A percentile compares a stretch with the other conserved stretches of the same genome.
Conservation (phyloP, 2,888 invertebrate genomes). For the Anagyrus pseudococci region DNA sequence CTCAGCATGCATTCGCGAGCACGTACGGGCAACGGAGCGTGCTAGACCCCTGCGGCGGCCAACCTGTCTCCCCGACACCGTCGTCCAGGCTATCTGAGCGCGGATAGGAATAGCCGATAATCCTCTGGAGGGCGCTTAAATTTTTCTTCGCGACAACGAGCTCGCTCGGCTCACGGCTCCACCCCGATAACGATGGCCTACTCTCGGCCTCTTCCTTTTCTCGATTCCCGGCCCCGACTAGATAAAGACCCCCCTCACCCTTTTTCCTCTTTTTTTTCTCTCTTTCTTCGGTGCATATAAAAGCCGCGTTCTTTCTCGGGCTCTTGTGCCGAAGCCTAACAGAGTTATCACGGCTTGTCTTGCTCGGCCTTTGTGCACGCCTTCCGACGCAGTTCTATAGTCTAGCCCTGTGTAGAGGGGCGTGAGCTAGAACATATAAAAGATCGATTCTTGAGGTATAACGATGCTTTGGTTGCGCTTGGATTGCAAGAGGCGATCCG, state of each 20-base stretch:
- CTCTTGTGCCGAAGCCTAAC: conserved; percentile 4
- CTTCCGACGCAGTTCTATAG: background rate
- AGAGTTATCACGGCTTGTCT: conserved; percentile 25
- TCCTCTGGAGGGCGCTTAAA: conserved; percentile 33
- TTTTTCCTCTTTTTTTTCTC: background rate
- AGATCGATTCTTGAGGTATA: too few relatives aligned
- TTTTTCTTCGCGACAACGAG: conserved; percentile 34
- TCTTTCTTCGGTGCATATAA: background rate
- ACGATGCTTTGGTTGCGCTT: too few relatives aligned
- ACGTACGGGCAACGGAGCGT: conserved; percentile 5
- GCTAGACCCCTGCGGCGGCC: conserved; percentile 57
- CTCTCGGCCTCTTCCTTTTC: background rate
- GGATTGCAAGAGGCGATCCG: too few relatives aligned
- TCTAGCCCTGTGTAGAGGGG: too few relatives aligned
- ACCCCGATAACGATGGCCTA: conserved; percentile 19
- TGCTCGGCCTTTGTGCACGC: background rate
- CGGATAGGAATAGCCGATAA: conserved; percentile 35
- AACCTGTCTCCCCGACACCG: conserved; percentile 61
- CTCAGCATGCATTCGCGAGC: background rate
- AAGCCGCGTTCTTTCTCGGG: background rate
- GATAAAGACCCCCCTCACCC: conserved; percentile 10
- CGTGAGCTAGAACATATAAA: background rate
- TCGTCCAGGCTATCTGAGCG: conserved; percentile 41
- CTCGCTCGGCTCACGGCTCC: conserved; percentile 5
- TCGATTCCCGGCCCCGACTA: conserved; percentile 1